phyloP scores from a whole-genome alignment of 1,140 invertebrate species.

The Lineus longissimus region DNA sequence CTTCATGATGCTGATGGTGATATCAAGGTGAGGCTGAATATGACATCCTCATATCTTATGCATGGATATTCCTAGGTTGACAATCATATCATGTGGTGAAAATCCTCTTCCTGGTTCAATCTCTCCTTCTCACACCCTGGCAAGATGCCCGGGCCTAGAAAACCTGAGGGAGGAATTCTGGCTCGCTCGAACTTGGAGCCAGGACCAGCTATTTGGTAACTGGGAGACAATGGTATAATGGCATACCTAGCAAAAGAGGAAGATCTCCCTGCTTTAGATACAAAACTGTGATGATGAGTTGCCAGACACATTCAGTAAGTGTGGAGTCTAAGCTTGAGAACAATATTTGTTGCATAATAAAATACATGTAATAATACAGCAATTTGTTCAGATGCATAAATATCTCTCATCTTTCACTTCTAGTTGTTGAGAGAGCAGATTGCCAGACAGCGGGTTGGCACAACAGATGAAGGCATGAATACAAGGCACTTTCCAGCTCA shows the following conservation, averaged over 20 bases:
- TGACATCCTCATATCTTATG: neutral
- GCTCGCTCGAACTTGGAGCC: too few species aligned
- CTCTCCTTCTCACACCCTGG: neutral
- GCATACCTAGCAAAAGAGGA: too few species aligned
- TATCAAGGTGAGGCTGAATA: constrained; percentile 60
- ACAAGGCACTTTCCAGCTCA: constrained; percentile 49
- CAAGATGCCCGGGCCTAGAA: constrained; percentile 16
- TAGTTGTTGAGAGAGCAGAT: constrained; percentile 56
- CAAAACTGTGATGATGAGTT: too few species aligned
- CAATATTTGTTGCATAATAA: too few species aligned
- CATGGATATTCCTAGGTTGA: neutral
- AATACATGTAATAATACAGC: too few species aligned
- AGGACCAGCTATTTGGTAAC: too few species aligned
- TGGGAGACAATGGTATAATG: too few species aligned
- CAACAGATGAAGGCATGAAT: constrained; percentile 49
- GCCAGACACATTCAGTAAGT: too few species aligned
- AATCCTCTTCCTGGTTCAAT: neutral
- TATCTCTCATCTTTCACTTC: constrained; percentile 30
- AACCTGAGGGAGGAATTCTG: neutral
- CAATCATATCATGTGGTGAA: neutral
- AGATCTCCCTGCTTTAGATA: too few species aligned
- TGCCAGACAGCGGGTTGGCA: constrained; percentile 48
- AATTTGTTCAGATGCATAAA: too few species aligned
- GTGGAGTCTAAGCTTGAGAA: too few species aligned
- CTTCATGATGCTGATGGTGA: constrained; percentile 70